These are phyloP conservation scores for Heliconius himera DNA, from an alignment of 1,140 invertebrate genomes.

Conservation along the genomic window DNA sequence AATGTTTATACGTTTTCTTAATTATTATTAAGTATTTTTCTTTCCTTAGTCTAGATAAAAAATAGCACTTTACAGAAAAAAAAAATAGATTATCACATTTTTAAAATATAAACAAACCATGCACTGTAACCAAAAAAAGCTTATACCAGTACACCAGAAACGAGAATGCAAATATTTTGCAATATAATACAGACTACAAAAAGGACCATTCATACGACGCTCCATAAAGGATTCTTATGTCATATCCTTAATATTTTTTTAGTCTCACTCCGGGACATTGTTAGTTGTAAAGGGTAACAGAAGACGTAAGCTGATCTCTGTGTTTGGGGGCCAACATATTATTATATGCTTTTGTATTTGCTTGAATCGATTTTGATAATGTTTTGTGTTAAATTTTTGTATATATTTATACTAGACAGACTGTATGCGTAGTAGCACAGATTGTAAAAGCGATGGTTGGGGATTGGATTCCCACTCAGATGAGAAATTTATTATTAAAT, in stretches of 20 bases:
- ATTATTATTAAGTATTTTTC: no score
- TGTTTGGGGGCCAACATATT: conserved; percentile 51
- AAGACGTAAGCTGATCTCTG: conserved; percentile 60
- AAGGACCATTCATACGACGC: conserved; percentile 33
- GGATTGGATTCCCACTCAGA: no score
- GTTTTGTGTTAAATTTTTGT: conserved; percentile 9
- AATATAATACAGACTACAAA: conserved; percentile 3
- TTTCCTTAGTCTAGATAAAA: no score
- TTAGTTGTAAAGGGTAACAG: conserved; percentile 40
- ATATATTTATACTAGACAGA: background rate
- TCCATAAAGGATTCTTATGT: conserved; percentile 49
- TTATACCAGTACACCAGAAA: background rate
- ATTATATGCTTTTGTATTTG: conserved; percentile 47
- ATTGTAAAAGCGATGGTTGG: background rate
- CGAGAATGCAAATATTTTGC: conserved; percentile 8
- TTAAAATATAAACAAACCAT: background rate
- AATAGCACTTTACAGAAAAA: no score
- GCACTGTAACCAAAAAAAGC: background rate
- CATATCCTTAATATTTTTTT: conserved; percentile 48
- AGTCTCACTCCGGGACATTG: conserved; percentile 47
- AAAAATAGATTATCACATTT: no score
- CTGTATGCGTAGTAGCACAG: background rate
- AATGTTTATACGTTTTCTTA: no score
- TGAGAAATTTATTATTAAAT: no score
- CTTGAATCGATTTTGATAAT: conserved; percentile 9